These are phyloP conservation scores for Gopherus flavomarginatus DNA, from an alignment of 2,113 vertebrate species.

Conservation along the genomic window DNA sequence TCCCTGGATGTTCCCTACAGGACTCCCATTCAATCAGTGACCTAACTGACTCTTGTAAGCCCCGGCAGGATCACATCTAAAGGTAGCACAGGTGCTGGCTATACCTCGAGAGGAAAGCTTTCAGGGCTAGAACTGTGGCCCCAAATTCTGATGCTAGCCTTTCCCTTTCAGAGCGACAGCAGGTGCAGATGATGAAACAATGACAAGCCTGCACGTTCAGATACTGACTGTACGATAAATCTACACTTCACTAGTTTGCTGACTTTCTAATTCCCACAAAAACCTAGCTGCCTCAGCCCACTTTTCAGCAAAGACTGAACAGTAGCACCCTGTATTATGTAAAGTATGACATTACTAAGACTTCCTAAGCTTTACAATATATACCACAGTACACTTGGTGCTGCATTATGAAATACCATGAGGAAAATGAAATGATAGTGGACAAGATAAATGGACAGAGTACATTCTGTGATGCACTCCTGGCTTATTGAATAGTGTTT, in stretches of 20 bases:
- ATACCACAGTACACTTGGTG: not conserved
- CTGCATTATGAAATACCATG: not conserved
- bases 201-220: not conserved
- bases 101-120: not conserved
- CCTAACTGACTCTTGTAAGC: not conserved
- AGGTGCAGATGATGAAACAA: not conserved
- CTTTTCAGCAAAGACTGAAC: not conserved
- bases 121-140: not conserved
- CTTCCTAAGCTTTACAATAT: not conserved
- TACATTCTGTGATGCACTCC: not conserved
- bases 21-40: not conserved
- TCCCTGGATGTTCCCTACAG: not conserved
- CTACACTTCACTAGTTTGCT: not conserved
- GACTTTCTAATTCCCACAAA: not conserved
- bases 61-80: not conserved
- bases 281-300: not conserved
- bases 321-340: not conserved
- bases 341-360: not conserved
- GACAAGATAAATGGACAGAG: not conserved
- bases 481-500: not conserved
- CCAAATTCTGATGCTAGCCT: not conserved
- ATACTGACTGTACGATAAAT: not conserved
- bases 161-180: not conserved
- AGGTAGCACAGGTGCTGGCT: not conserved
- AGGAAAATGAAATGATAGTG: not conserved